phyloP scores from a whole-genome alignment of 2,797 vertebrate genomes.

The Poeciliopsis presidionis region DNA sequence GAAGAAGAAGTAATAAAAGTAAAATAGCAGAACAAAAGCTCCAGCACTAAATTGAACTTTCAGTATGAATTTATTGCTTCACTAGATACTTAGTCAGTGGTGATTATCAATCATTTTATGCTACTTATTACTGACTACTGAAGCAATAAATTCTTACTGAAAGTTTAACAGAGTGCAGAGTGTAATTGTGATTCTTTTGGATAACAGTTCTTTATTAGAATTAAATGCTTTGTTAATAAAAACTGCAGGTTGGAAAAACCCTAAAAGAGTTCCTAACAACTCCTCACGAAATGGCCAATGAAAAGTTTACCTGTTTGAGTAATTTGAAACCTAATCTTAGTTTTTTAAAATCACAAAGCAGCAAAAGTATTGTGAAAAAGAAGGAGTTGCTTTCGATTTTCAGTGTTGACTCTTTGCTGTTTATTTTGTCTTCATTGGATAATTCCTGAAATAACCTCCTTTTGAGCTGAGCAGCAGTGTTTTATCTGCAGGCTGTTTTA shows the following conservation, averaged over 20 bases:
- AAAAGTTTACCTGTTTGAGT: background rate
- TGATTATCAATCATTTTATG: background rate
- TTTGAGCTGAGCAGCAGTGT: background rate
- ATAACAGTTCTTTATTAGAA: background rate
- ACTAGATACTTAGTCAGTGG: background rate
- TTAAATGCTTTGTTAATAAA: background rate
- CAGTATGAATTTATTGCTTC: background rate
- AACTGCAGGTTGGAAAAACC: background rate
- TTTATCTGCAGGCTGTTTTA: background rate
- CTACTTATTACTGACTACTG: background rate
- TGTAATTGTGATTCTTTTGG: background rate
- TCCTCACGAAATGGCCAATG: background rate
- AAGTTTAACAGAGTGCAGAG: background rate
- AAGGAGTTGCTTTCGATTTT: background rate
- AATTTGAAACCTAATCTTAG: background rate
- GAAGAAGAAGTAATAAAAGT: background rate
- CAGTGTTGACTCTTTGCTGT: background rate
- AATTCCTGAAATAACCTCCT: background rate
- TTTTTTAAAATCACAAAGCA: background rate
- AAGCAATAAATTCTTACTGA: background rate
- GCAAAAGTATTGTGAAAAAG: background rate
- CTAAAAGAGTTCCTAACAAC: background rate
- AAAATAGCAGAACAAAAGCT: conserved; percentile 6
- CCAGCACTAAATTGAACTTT: background rate
- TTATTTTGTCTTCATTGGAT: background rate